Base-by-base conservation (phyloP, 2,888 invertebrate genomes). In the Callinectes sapidus region DNA sequence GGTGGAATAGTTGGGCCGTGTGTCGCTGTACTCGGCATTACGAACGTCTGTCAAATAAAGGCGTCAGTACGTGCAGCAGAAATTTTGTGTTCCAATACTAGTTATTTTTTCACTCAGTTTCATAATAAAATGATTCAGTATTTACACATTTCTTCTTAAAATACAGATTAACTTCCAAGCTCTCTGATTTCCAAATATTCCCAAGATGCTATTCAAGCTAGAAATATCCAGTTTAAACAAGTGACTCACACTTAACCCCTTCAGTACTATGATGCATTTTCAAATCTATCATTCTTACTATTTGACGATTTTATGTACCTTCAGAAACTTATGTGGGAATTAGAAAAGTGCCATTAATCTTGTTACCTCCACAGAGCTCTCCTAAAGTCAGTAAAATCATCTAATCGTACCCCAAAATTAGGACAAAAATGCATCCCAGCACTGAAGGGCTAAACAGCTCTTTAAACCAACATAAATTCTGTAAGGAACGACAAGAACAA, bases 1-100 rank as follows among this genome's bases (percentile, higher is more conserved):
- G 91, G 98, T 98, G 91, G 98, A 97, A 96, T 98, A 98, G 95
- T 96, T 96, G 14, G 95, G 93, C 39, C 95, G 93, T 13, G 92
- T 90, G 91, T 94, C 93, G 18, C 93, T 93, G 61, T 90, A 85
- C 55, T 94, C 93, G 23, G 92, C 91, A 61, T 91, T 90, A n/a
- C 93, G 92, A 28, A 90, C 87, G 91, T 94, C 94, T 94, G 90
- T 54, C 87, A 91, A 8, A 32, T 61, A 10, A 54, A 54, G 28
- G 39, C 16, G 16, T 81, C 61, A 8, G 28, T 71, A n/a, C 8
- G 10, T 48, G 48, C 8, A 71, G 71, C 6, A 71, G 16, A 39
- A 66, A 32, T 16, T 90, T 18, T 18, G 39, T 32, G 28, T 39
- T 55, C 28, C 2, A 48, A 23, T 86, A 86, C 35, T 86, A 48